Evolutionary conservation across 2,113 vertebrate species (phyloP).

Genomic region (Sinosuthora webbiana): DNA sequence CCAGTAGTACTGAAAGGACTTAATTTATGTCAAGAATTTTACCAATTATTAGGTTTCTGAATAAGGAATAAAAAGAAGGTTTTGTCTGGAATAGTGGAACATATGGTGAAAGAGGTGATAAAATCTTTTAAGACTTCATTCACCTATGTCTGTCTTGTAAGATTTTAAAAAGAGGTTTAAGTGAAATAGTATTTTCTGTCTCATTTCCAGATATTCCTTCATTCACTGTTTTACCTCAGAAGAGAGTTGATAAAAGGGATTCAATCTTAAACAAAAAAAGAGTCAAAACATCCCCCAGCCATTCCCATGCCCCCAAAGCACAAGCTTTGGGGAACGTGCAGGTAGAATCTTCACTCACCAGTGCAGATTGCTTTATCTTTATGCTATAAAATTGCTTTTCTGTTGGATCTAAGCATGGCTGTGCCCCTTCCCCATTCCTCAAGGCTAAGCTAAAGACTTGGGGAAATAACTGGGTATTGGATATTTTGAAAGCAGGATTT

Average conservation of each 20-base stretch:
- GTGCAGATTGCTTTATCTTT: background rate
- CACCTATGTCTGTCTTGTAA: background rate
- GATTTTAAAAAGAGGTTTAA: background rate
- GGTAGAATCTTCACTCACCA: background rate
- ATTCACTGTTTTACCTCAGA: background rate
- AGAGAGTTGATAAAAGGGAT: background rate
- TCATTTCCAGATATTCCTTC: background rate
- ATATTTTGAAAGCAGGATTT: background rate
- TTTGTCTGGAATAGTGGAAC: background rate
- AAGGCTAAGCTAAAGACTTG: background rate
- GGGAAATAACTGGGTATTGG: background rate
- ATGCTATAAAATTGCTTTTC: background rate
- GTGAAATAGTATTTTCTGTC: background rate
- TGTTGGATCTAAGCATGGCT: background rate
- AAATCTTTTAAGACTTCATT: background rate
- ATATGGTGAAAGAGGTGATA: background rate
- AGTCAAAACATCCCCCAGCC: background rate
- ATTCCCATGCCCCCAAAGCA: background rate
- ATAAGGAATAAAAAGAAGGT: background rate
- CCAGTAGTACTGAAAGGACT: background rate
- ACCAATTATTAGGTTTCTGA: conserved; percentile 2
- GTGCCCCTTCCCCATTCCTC: background rate
- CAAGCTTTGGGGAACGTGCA: background rate
- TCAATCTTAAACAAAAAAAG: background rate
- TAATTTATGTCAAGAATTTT: conserved; percentile 6